phyloP scores from a whole-genome alignment of 2,797 vertebrate genomes.

The Pseudomugil tenellus region DNA sequence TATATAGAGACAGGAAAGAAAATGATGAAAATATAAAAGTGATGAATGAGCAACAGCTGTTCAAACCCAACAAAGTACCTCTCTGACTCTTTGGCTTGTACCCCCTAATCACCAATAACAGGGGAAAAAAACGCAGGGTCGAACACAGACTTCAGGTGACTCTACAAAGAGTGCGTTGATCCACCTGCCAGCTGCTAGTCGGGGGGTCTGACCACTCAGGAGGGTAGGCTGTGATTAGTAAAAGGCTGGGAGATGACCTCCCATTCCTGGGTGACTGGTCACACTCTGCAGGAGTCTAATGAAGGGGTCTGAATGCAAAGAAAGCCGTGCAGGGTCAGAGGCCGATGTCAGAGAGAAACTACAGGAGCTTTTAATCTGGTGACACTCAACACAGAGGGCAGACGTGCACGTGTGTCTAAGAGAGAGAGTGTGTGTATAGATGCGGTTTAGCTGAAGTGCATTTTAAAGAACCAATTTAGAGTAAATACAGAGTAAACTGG shows the following conservation, averaged over 20 bases:
- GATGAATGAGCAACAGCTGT: slow-evolving; percentile 59
- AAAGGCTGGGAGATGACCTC: slow-evolving; percentile 59
- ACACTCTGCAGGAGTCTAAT: slow-evolving; percentile 74
- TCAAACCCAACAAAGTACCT: slow-evolving; percentile 36
- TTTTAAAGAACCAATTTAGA: slow-evolving; percentile 8
- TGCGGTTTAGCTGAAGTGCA: slow-evolving; percentile 1
- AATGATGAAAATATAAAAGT: slow-evolving; percentile 14
- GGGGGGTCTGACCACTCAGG: slow-evolving; percentile 29
- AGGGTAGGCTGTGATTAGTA: slow-evolving; percentile 65
- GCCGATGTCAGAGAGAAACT: slow-evolving; percentile 58
- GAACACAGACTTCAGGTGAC: slow-evolving; percentile 58
- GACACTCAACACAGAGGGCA: slow-evolving; percentile 42
- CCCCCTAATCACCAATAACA: slow-evolving; percentile 52
- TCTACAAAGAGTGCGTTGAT: slow-evolving; percentile 73
- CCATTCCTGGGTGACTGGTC: slow-evolving; percentile 69
- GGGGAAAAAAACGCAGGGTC: slow-evolving; percentile 2
- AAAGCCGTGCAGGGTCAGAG: slow-evolving; percentile 53
- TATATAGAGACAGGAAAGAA: slow-evolving; percentile 14
- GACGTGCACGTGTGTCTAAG: slow-evolving; percentile 14
- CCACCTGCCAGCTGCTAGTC: slow-evolving; percentile 71
- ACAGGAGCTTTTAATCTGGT: slow-evolving; percentile 66
- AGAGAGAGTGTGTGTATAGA: slow-evolving; percentile 22
- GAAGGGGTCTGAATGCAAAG: slow-evolving; percentile 48
- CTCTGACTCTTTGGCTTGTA: slow-evolving; percentile 55
- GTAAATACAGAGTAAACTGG: background rate